Percentiles rank a stretch among this genome's conserved stretches.
Evolutionary conservation across 2,888 invertebrate genomes (phyloP).

Genomic region (Actias luna): DNA sequence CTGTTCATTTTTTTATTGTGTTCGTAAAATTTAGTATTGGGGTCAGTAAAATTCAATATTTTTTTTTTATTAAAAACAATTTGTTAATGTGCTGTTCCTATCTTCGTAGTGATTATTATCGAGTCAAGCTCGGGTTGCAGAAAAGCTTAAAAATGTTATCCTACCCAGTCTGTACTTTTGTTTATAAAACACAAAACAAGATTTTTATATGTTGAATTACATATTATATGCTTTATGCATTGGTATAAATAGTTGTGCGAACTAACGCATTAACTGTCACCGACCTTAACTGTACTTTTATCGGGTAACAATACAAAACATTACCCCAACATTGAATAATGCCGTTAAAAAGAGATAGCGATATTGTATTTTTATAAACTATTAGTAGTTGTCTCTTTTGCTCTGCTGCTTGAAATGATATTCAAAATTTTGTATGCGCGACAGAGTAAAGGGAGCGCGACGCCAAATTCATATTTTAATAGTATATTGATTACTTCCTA

Average conservation of each 20-base stretch:
- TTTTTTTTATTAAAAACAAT: too few species aligned
- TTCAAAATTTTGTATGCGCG: slow-evolving; percentile 58
- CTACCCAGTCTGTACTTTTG: too few species aligned
- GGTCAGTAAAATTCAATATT: too few species aligned
- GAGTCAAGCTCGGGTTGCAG: too few species aligned
- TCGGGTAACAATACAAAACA: slow-evolving; percentile 38
- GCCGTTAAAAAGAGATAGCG: slow-evolving; percentile 22
- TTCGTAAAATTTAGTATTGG: too few species aligned
- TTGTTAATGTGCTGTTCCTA: too few species aligned
- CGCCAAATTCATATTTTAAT: slow-evolving; percentile 58
- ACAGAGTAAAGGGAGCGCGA: slow-evolving; percentile 34
- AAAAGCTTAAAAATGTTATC: too few species aligned
- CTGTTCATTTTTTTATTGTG: too few species aligned
- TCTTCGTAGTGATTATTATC: too few species aligned
- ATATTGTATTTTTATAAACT: slow-evolving; percentile 15
- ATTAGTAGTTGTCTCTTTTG: slow-evolving; percentile 12
- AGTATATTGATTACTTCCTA: slow-evolving; percentile 45
- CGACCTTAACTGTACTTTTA: slow-evolving; percentile 50
- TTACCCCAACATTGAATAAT: slow-evolving; percentile 28
- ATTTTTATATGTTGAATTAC: too few species aligned
- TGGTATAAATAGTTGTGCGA: background rate
- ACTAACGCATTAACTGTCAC: slow-evolving; percentile 36
- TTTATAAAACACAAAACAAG: too few species aligned
- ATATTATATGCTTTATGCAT: background rate
- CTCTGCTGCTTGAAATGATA: background rate